Evolutionary conservation across 2,113 vertebrate species (phyloP), one percentile per base, ranked within the genome.

Genomic region (Neodontobutis hainanensis): DNA sequence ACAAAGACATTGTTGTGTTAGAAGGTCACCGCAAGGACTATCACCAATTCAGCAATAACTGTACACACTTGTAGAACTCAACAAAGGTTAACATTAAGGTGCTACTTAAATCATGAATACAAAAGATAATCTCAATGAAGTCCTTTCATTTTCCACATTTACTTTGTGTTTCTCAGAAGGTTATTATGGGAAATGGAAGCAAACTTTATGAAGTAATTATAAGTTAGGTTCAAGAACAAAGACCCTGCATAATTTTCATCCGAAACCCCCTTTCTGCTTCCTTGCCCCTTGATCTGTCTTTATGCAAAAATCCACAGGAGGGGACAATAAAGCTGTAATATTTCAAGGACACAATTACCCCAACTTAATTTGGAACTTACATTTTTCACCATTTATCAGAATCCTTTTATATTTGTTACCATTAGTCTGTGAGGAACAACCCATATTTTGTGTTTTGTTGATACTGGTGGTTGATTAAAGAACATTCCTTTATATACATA

Each of bases 181-280:
- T 58, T 55, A 58, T 58, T 58, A 58, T 14, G 8, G 36, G 56
- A 43, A 58, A 15, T 42, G 56, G 38, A 40, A 15, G 9, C 36
- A n/a, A 58, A 58, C 56, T 58, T 58, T 58, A 40, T 43, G 56
- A 58, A 58, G 38, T 58, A 58, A 58, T 58, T 58, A 58, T 58
- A 58, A 58, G 56, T 58, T 58, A 15, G 38, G 56, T 58, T 58
- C 56, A 58, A 58, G 56, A 58, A 58, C 56, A 58, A 58, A 58
- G 56, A 42, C 38, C 16, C 10, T 58, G 56, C 56, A 40, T 58
- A 43, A 58, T 58, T 58, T 43, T 58, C 56, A 58, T 58, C 56
- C 36, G 14, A 43, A 58, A 58, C 36, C 56, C 56, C 56, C 38
- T 58, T 58, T 58, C 56, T 58, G 56, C 56, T 58, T 58, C 56